These are phyloP conservation scores for Oreochromis niloticus DNA, from an alignment of 2,113 vertebrate species.

Conservation along the genomic window DNA sequence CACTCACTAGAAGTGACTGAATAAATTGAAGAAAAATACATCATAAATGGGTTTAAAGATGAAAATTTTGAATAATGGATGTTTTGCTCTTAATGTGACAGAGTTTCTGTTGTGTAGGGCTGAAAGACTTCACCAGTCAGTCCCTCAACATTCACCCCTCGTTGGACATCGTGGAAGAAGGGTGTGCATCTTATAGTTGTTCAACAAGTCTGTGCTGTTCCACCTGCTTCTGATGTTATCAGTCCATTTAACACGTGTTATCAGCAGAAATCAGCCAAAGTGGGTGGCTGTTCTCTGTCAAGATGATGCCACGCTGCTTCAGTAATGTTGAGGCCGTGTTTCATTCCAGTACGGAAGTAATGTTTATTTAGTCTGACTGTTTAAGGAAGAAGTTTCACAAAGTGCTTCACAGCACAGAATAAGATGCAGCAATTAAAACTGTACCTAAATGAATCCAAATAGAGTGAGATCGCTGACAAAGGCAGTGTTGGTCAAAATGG, in stretches of 20 bases:
- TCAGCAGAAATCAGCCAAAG: not conserved
- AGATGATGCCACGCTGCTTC: not conserved
- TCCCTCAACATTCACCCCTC: not conserved
- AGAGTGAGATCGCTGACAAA: not conserved
- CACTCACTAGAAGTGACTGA: not conserved
- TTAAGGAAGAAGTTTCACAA: accelerated
- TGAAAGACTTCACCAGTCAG: not conserved
- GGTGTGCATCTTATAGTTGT: not conserved
- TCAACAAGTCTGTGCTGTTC: not conserved
- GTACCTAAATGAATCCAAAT: not conserved
- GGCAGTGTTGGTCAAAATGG: not conserved
- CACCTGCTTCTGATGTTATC: not conserved
- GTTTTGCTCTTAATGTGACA: not conserved
- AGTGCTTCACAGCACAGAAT: not conserved
- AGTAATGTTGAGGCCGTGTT: not conserved
- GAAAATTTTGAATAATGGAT: not conserved
- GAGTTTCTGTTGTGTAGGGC: not conserved
- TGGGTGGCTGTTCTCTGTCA: not conserved
- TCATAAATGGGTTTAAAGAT: not conserved
- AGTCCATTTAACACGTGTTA: not conserved
- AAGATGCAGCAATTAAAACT: too few species aligned
- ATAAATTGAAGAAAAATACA: not conserved
- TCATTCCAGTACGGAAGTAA: not conserved
- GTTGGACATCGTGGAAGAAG: not conserved
- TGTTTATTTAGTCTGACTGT: not conserved